Evolutionary conservation across 2,797 vertebrate species (phyloP), one percentile per base, ranked within the genome.

Genomic region (Pelodytes ibericus): DNA sequence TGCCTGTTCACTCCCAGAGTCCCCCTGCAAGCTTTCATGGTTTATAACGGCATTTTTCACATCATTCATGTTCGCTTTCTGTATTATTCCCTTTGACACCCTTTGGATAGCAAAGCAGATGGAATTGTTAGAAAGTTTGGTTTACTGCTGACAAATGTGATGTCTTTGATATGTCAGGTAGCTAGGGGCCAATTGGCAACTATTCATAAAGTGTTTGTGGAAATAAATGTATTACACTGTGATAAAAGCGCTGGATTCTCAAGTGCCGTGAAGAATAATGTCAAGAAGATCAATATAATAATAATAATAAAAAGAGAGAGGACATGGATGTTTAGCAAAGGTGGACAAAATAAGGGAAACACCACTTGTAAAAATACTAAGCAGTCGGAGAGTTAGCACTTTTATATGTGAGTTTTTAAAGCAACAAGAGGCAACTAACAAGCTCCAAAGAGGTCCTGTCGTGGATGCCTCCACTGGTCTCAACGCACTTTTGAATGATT

Each of bases 21-120:
- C 73, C 75, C 80, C 81, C 59, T 56, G 2, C 62, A 41, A 36
- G 39, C 77, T 84, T 83, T 80, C 70, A 83, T 69, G 66, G 80
- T 64, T 75, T 75, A 77, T 71, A 47, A 25, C 62, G 76, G 29
- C 36, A 13, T 26, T 63, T 75, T 81, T 80, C 53, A 0, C 58
- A 59, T 68, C 44, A 27, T 30, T 79, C 68, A 59, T 24, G 36
- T 16, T 41, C 75, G 41, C 0, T n/a, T 64, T 77, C 75, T 69
- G 25, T 13, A 0, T 68, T 58, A 47, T 72, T 78, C 39, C 11
- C 41, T 80, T 80, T 73, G 72, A 67, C 15, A 9, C 27, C 60
- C 33, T 60, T 22, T 78, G 65, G 22, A 75, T 81, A 62, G 30
- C 78, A 66, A 77, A 77, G 24, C 2, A 26, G 31, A 22, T 72